Conservation (phyloP, 2,797 vertebrate genomes). For the Sphaeramia orbicularis region DNA sequence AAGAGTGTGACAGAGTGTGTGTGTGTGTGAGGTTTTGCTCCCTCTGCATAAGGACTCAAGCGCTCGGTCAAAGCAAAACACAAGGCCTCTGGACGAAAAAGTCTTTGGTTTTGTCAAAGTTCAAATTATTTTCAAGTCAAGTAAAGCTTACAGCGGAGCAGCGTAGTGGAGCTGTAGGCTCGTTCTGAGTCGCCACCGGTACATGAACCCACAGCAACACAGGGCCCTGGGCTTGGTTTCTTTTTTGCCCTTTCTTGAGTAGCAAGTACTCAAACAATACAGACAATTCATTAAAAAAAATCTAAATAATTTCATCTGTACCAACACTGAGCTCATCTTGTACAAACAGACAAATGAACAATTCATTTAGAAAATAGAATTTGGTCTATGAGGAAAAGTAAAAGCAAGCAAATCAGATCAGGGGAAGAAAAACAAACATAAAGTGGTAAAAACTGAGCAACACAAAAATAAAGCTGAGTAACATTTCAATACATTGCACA, state of each 20-base stretch:
- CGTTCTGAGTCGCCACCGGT: conserved; percentile 26
- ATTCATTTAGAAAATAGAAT: conserved; percentile 43
- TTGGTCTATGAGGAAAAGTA: conserved; percentile 63
- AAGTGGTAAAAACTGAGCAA: conserved; percentile 6
- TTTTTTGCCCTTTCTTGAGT: conserved; percentile 40
- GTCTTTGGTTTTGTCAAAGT: conserved; percentile 82
- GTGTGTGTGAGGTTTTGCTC: conserved; percentile 13
- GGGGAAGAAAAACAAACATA: background rate
- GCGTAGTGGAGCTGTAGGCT: conserved; percentile 52
- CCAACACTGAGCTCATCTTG: conserved; percentile 15
- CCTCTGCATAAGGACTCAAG: conserved; percentile 53
- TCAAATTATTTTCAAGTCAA: conserved; percentile 64
- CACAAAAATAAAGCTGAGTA: conserved; percentile 75
- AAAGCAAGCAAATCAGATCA: conserved; percentile 32
- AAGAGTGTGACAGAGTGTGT: no score
- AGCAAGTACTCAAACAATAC: conserved; percentile 6
- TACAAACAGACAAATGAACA: conserved; percentile 12
- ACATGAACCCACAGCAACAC: conserved; percentile 7
- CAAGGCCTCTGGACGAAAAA: conserved; percentile 76
- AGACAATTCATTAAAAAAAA: conserved; percentile 8
- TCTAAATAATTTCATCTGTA: conserved; percentile 4
- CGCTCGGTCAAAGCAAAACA: conserved; percentile 33
- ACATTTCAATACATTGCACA: conserved; percentile 80
- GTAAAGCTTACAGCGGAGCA: conserved; percentile 62
- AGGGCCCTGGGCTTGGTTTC: background rate